Evolutionary conservation across 2,113 vertebrate genomes (phyloP), one percentile per base, ranked within the genome.

Genomic region (Podarcis raffonei): DNA sequence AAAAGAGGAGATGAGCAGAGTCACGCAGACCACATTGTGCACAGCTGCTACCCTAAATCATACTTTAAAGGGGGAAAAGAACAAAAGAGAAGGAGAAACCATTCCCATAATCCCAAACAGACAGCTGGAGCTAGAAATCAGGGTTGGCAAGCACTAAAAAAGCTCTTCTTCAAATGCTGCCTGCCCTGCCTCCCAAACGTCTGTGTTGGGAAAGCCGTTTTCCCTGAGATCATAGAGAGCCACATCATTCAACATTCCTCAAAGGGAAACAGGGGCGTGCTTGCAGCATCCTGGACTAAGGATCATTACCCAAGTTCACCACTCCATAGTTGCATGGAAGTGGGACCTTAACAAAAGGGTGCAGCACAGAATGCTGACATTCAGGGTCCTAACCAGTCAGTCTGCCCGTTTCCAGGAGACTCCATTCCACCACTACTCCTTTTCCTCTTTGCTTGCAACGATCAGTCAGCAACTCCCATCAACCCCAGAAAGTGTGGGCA

Each of bases 21-120:
- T 30, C 81, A 69, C 1, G 18, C 59, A 66, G 30, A 53, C 72
- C 81, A 68, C 39, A 48, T 66, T 35, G 37, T 30, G 8, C 13
- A 16, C 87, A 88, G 81, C 81, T 88, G 87, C 75, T 77, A 2
- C 39, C 39, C 81, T 83, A 83, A 83, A 88, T 77, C 87, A 68
- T 53, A 6, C 57, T n/a, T 78, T 65, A 77, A 83, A 76, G 59
- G 25, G 4, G 4, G 5, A 66, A 75, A 42, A 75, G 57, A 83
- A 77, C 81, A 66, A 88, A 81, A 66, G 72, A 32, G 25, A 30
- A 27, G 68, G 81, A 12, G 22, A 76, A 68, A 48, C 81, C 42
- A 37, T 66, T n/a, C 25, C n/a, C 72, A 48, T 66, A 68, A 77
- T 68, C 59, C 81, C 87, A 53, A 69, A n/a, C 7, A 77, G 87